Conservation (phyloP, 2,888 invertebrate genomes). For the Apoda limacodes region DNA sequence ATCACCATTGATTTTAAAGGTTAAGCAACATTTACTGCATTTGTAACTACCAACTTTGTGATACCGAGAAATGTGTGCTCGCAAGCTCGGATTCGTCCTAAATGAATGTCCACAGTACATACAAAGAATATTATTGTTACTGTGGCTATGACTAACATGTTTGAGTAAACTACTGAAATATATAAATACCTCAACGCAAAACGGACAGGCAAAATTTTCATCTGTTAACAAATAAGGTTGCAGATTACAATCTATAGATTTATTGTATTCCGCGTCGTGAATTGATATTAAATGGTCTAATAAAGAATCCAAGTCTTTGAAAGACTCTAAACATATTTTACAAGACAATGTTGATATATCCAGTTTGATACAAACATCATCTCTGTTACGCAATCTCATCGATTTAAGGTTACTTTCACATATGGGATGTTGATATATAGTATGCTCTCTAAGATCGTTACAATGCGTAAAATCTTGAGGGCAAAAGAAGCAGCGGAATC, state of each 20-base stretch:
- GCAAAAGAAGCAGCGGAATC: constrained; percentile 53
- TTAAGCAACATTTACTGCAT: constrained; percentile 31
- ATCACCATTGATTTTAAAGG: constrained; percentile 29
- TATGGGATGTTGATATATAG: constrained; percentile 35
- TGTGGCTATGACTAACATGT: constrained; percentile 37
- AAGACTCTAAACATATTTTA: constrained; percentile 32
- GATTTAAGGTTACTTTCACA: constrained; percentile 40
- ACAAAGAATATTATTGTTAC: constrained; percentile 42
- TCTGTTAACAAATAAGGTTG: constrained; percentile 37
- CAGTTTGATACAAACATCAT: constrained; percentile 44
- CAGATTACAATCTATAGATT: constrained; percentile 28
- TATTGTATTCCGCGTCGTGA: constrained; percentile 33
- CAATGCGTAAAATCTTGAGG: constrained; percentile 41
- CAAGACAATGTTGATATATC: constrained; percentile 39
- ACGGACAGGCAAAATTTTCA: constrained; percentile 39
- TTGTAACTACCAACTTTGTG: constrained; percentile 33
- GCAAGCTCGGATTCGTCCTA: constrained; percentile 37
- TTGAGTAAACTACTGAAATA: constrained; percentile 40
- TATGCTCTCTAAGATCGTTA: constrained; percentile 40
- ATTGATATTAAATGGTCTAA: constrained; percentile 34
- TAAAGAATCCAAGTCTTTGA: constrained; percentile 28
- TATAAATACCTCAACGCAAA: constrained; percentile 33
- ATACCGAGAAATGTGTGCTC: constrained; percentile 34
- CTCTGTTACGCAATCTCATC: constrained; percentile 39
- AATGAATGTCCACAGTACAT: constrained; percentile 42